Evolutionary conservation across 2,888 invertebrate species (phyloP).

Genomic region (Meloe dianella): DNA sequence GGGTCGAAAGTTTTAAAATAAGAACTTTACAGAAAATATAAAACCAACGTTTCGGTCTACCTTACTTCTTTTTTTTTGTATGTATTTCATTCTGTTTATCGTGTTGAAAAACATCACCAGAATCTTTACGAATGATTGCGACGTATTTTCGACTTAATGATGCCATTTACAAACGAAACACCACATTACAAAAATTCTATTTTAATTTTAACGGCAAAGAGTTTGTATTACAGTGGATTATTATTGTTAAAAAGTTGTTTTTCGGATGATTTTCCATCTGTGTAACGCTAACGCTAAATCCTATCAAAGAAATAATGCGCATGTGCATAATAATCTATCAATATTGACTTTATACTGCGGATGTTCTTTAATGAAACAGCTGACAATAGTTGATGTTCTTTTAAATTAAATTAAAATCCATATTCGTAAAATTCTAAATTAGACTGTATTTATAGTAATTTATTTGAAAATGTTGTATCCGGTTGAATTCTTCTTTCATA

Average conservation of each 20-base stretch:
- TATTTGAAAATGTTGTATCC: constrained; percentile 24
- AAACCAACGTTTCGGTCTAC: constrained; percentile 18
- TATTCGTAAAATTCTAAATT: background rate
- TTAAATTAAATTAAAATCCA: background rate
- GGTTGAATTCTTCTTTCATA: constrained; percentile 25
- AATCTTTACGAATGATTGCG: constrained; percentile 12
- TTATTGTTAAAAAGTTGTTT: background rate
- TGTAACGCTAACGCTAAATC: background rate
- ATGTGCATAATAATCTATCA: background rate
- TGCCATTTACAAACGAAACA: constrained; percentile 11
- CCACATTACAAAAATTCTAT: constrained; percentile 10
- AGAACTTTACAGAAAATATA: constrained; percentile 22
- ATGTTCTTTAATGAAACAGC: background rate
- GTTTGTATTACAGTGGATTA: background rate
- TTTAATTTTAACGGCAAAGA: constrained; percentile 8
- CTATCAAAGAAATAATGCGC: background rate
- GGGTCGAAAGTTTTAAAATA: constrained; percentile 20
- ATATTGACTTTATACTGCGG: background rate
- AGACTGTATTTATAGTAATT: background rate
- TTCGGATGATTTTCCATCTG: background rate
- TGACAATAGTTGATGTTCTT: too few species aligned
- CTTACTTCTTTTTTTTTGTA: background rate
- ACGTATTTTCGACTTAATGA: constrained; percentile 12
- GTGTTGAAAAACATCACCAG: constrained; percentile 9
- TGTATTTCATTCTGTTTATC: constrained; percentile 8